A percentile compares a stretch with the other conserved stretches of the same genome.
These are phyloP conservation scores for Popillia japonica DNA, from an alignment of 1,140 invertebrate species.

Conservation along the genomic window DNA sequence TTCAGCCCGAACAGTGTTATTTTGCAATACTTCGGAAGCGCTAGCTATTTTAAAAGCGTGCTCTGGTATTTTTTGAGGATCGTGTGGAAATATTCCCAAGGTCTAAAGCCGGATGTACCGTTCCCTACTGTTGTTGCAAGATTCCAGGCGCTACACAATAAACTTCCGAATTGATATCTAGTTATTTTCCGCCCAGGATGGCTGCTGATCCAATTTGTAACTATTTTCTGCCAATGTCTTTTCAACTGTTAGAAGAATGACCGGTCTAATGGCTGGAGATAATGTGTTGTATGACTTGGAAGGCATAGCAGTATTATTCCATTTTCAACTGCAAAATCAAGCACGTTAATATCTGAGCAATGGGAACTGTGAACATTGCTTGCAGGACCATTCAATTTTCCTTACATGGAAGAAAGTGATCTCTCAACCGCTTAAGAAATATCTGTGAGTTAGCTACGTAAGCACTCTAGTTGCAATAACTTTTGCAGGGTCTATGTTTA, in stretches of 20 bases:
- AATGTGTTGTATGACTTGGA: too few species aligned
- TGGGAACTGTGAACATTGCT: too few species aligned
- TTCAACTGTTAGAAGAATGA: conserved; percentile 50
- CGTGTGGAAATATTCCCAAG: too few species aligned
- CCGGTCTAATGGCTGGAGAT: conserved; percentile 47
- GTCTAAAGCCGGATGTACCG: background rate
- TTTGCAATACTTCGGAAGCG: too few species aligned
- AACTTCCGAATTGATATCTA: conserved; percentile 22
- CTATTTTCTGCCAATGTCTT: too few species aligned
- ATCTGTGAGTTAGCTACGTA: conserved; percentile 45
- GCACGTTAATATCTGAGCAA: too few species aligned
- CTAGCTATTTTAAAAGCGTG: too few species aligned
- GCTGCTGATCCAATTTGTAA: conserved; percentile 14
- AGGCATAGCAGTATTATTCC: too few species aligned
- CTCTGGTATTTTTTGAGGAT: too few species aligned
- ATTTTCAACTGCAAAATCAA: too few species aligned
- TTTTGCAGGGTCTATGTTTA: too few species aligned
- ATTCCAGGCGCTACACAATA: conserved; percentile 18
- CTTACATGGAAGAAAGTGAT: conserved; percentile 37
- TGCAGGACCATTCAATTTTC: conserved; percentile 21
- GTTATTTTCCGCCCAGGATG: conserved; percentile 7
- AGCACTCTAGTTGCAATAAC: conserved; percentile 39
- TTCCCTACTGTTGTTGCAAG: conserved; percentile 20
- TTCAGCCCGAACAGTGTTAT: too few species aligned
- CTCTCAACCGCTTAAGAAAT: conserved; percentile 46